phyloP scores from a whole-genome alignment of 2,797 vertebrate species.

The Morus bassanus region DNA sequence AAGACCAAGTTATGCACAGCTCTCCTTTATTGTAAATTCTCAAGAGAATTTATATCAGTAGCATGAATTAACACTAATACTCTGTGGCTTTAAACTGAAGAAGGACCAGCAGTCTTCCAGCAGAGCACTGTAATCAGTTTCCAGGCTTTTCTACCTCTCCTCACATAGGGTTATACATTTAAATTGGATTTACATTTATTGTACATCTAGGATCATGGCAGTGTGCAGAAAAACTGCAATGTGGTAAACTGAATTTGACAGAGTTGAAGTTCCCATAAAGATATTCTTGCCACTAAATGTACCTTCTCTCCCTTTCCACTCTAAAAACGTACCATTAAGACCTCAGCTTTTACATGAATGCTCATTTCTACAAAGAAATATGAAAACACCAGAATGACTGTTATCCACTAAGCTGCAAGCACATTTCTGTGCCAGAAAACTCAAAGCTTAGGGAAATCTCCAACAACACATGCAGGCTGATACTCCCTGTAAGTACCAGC shows the following conservation, averaged over 20 bases:
- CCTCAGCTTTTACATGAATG: not conserved
- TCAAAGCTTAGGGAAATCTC: not conserved
- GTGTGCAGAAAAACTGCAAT: not conserved
- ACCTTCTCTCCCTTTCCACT: not conserved
- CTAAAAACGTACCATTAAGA: not conserved
- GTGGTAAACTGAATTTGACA: not conserved
- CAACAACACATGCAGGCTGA: accelerated
- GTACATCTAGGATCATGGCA: not conserved
- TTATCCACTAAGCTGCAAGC: not conserved
- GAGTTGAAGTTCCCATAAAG: not conserved
- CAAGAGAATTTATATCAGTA: not conserved
- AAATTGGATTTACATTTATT: not conserved
- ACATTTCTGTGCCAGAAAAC: not conserved
- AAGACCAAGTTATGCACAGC: not conserved
- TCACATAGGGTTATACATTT: not conserved
- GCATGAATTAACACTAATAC: not conserved
- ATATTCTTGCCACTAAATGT: not conserved
- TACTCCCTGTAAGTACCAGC: accelerated
- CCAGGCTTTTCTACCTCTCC: not conserved
- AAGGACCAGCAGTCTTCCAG: not conserved
- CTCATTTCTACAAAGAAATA: not conserved
- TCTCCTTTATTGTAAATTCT: not conserved
- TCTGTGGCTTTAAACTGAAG: not conserved
- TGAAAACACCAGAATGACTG: not conserved
- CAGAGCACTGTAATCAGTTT: not conserved